A percentile compares a stretch with the other conserved stretches of the same genome.
Conservation (phyloP, 2,113 vertebrate genomes). For the Promerops cafer region DNA sequence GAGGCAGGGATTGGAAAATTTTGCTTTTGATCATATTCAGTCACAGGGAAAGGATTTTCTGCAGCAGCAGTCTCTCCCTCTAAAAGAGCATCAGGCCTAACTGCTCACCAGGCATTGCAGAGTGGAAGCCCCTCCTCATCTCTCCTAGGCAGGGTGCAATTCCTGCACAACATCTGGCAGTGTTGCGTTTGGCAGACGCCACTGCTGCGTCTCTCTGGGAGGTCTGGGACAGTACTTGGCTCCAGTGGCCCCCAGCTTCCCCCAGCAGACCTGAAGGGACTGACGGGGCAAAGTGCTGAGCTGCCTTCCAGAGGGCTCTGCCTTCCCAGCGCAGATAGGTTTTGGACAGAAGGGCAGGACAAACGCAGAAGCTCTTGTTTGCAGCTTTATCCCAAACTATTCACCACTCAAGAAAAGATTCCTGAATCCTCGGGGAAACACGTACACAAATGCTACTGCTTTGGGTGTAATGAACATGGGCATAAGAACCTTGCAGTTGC, state of each 20-base stretch:
- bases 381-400: neutral
- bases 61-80: neutral
- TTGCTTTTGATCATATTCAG: neutral
- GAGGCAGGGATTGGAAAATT: neutral
- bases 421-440: neutral
- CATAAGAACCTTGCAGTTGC: neutral
- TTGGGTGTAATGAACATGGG: neutral
- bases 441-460: neutral
- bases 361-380: neutral
- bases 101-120: neutral
- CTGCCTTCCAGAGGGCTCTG: neutral
- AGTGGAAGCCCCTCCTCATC: neutral
- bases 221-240: neutral
- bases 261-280: neutral
- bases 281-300: neutral
- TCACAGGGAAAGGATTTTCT: neutral
- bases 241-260: neutral
- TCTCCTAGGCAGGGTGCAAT: neutral
- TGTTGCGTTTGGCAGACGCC: fast-evolving
- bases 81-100: neutral
- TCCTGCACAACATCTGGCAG: neutral
- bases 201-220: fast-evolving
- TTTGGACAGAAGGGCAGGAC: neutral
- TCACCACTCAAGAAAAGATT: neutral
- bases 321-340: neutral